phyloP scores from a whole-genome alignment of 2,113 vertebrate genomes.

The Paracanthobrama guichenoti region DNA sequence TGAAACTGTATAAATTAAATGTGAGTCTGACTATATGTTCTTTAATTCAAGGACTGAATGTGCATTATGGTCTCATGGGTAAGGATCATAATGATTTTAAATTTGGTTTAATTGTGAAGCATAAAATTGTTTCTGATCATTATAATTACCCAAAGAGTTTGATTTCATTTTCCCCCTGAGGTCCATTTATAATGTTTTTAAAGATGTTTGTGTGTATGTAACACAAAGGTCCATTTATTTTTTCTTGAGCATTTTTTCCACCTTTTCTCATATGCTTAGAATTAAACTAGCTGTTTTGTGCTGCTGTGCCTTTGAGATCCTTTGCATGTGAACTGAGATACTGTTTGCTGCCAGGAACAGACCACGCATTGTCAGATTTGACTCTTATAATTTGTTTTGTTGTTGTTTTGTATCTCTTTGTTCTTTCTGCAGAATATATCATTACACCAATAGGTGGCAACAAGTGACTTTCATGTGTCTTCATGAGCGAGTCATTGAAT shows the following conservation, averaged over 20 bases:
- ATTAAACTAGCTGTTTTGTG: background rate
- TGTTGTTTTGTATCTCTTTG: background rate
- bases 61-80: background rate
- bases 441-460: background rate
- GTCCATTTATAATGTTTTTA: constrained; percentile 8
- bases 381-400: background rate
- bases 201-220: background rate
- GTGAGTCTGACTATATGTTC: background rate
- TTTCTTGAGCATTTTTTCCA: constrained; percentile 6
- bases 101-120: background rate
- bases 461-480: background rate
- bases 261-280: background rate
- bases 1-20: background rate
- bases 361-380: background rate
- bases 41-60: background rate
- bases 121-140: constrained; percentile 1
- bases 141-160: constrained; percentile 1
- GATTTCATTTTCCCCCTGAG: background rate
- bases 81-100: background rate
- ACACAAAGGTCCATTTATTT: constrained; percentile 1
- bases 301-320: constrained; percentile 3
- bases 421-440: background rate
- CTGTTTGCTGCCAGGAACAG: background rate
- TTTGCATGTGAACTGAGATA: background rate
- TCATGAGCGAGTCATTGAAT: background rate